phyloP scores from a whole-genome alignment of 2,113 vertebrate genomes.

The Aegithalos caudatus region DNA sequence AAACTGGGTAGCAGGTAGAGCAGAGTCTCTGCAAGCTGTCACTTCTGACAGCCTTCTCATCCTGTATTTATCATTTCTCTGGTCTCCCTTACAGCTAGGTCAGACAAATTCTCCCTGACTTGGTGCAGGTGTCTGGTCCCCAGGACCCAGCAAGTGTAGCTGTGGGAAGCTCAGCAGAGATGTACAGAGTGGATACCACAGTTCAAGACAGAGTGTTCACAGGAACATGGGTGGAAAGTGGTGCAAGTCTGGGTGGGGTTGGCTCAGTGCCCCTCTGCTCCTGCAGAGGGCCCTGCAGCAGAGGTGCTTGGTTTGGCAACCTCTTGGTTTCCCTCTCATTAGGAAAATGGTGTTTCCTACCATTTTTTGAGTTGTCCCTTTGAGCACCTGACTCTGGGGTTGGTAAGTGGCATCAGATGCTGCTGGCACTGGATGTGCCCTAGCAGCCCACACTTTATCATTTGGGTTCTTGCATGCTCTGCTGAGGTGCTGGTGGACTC shows the following conservation, averaged over 20 bases:
- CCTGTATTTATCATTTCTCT: background rate
- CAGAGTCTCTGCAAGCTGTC: background rate
- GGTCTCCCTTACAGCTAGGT: background rate
- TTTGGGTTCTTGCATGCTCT: background rate
- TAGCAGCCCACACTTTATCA: rapidly evolving
- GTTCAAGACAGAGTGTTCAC: rapidly evolving
- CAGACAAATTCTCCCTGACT: background rate
- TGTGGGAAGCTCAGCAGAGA: rapidly evolving
- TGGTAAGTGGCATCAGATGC: background rate
- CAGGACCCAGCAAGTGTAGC: rapidly evolving
- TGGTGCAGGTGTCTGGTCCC: background rate
- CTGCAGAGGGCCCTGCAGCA: background rate
- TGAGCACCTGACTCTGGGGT: background rate
- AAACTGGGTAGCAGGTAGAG: background rate
- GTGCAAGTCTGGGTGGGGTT: background rate
- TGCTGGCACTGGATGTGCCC: background rate
- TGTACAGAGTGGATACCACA: background rate
- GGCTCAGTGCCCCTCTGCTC: background rate
- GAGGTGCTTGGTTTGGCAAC: background rate
- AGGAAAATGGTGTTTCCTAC: background rate
- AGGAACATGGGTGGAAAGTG: rapidly evolving
- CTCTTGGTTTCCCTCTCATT: background rate
- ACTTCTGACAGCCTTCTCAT: background rate
- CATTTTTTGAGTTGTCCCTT: background rate
- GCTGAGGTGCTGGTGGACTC: background rate